A percentile compares a stretch with the other conserved stretches of the same genome.
phyloP scores from a whole-genome alignment of 2,113 vertebrate genomes.

The Sphaerodactylus townsendi region DNA sequence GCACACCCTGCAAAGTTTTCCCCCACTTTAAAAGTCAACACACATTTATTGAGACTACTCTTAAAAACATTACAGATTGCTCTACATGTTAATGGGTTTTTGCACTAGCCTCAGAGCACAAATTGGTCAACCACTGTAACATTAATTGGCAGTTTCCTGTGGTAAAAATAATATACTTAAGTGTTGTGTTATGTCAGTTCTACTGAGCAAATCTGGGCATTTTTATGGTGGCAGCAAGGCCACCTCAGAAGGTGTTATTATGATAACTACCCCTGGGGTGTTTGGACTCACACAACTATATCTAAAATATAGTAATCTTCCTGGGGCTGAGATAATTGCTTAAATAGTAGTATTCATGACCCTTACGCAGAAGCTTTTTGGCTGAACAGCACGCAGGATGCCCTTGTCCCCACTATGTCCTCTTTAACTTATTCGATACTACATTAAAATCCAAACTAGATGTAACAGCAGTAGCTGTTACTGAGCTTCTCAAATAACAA shows the following conservation, averaged over 20 bases:
- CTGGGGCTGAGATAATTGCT: constrained; percentile 53
- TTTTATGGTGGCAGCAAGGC: constrained; percentile 42
- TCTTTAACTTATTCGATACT: constrained; percentile 2
- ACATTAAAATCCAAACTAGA: background rate
- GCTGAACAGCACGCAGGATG: constrained; percentile 5
- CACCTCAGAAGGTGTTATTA: constrained; percentile 67
- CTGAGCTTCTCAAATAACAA: no score
- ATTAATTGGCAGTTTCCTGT: constrained; percentile 64
- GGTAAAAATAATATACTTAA: constrained; percentile 57
- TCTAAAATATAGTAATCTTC: constrained; percentile 61
- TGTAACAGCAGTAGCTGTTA: background rate
- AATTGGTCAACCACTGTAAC: constrained; percentile 31
- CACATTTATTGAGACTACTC: constrained; percentile 6
- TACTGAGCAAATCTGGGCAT: constrained; percentile 32
- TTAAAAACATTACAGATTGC: background rate
- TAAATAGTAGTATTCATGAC: constrained; percentile 60
- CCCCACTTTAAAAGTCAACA: background rate
- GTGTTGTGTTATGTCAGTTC: constrained; percentile 36
- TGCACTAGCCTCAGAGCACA: background rate
- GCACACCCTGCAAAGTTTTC: background rate
- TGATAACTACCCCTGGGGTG: constrained; percentile 51
- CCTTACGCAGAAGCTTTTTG: constrained; percentile 21
- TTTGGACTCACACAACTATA: constrained; percentile 50
- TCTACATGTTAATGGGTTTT: constrained; percentile 13
- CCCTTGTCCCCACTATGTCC: constrained; percentile 27